Evolutionary conservation across 1,140 invertebrate species (phyloP), one percentile per base, ranked within the genome.

Genomic region (Camponotus floridanus): DNA sequence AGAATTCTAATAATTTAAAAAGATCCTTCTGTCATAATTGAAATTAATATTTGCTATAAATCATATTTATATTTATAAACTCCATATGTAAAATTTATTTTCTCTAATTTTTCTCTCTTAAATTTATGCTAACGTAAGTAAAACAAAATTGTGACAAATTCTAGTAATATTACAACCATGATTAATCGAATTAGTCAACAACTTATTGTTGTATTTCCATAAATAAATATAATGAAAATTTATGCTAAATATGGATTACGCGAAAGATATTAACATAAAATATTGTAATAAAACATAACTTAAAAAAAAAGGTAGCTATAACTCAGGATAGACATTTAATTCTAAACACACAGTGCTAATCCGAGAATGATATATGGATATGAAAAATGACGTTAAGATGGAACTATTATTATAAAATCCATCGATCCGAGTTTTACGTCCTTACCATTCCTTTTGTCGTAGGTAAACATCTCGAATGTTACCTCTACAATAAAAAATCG

Each of bases 11-110:
- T 21, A n/a, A 21, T 59, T 57, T 21, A 21, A 59, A 59, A 59
- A n/a, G 13, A 9, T 61, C 4, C 13, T 61, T 61, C 9, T 1
- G 26, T 26, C 6, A 26, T 31, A 15, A 15, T 5, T 9, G 39
- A 76, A 73, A 74, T 21, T 59, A 57, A 74, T 0, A 26, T 21
- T 39, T 74, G 9, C 13, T 55, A 39, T 26, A 18, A 57, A 59
- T 74, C n/a, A 21, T 21, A 33, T 59, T 4, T 74, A 2, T 33
- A 51, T 51, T 18, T 0, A 21, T 31, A 74, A 57, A 3, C 57
- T 57, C 21, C 18, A 21, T 4, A 11, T 8, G 8, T n/a, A 71
- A 31, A 71, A 51, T 31, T 64, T 2, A 70, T 73, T n/a, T 21
- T 36, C 21, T 5, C 11, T 65, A 1, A n/a, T 59, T 26, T 7